Evolutionary conservation across 2,888 invertebrate species (phyloP), one percentile per base, ranked within the genome.

Genomic region (Boloria selene): DNA sequence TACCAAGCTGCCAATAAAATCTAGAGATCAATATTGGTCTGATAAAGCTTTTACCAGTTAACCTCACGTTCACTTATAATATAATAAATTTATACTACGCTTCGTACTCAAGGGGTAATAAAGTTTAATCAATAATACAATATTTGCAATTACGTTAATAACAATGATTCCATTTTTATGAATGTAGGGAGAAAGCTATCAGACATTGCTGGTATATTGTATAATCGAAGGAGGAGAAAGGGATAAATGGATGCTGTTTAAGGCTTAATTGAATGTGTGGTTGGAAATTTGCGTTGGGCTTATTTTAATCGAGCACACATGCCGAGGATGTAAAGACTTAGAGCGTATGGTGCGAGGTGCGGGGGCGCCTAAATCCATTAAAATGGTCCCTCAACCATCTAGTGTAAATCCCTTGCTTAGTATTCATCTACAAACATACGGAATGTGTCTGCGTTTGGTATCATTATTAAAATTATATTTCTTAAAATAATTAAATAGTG

Each of bases 301-400:
- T 64, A 64, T 59, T 53, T 47, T 18, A 47, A 38, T 47, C 47
- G 47, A 44, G 18, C 64, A 53, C 59, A 22, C 63, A 38, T 64
- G 52, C n/a, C 47, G 13, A 49, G 26, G 31, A 49, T 18, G 44
- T 17, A 49, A 44, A 44, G 51, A 22, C 7, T 18, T n/a, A n/a
- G 45, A 6, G 38, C 18, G 55, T 13, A 14, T 6, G 17, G 49
- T 16, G 26, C n/a, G 26, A 13, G 58, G 47, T 13, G 45, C 10
- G 26, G 18, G 59, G 16, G 47, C 14, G 49, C 7, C 47, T 13
- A 31, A 17, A 13, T 5, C 13, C 17, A 49, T 59, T 59, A 16
- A 49, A 49, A 17, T 16, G 38, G 47, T 50, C 59, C 49, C 13
- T 49, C 7, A 1, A 10, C 45, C 22, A 56, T 56, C 10, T 45